Conservation (phyloP, 2,888 invertebrate genomes). For the Orthosia incerta region DNA sequence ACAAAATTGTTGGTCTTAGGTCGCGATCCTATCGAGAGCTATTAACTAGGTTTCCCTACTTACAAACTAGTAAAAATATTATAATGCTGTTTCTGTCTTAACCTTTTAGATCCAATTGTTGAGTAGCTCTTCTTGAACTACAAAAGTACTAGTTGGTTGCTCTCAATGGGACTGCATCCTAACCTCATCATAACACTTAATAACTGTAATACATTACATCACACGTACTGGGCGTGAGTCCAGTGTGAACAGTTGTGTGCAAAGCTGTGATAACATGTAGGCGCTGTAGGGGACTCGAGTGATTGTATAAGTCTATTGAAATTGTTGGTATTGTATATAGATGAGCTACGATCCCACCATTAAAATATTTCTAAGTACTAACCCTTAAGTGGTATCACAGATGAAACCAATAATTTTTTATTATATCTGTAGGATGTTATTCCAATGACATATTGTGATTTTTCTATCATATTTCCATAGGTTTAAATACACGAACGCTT, state of each 20-base stretch:
- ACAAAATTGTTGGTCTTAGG: conserved; percentile 38
- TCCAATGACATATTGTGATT: conserved; percentile 89
- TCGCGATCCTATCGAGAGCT: too few species aligned
- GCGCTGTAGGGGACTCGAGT: conserved; percentile 87
- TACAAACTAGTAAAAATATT: too few species aligned
- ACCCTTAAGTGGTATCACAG: conserved; percentile 86
- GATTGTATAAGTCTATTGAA: conserved; percentile 89
- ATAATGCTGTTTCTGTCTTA: too few species aligned
- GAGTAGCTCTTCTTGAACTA: too few species aligned
- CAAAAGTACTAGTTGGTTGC: too few species aligned
- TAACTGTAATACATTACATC: conserved; percentile 34
- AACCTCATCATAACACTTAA: neutral
- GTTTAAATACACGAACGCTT: conserved; percentile 80
- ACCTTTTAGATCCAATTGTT: too few species aligned
- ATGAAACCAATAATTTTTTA: conserved; percentile 83
- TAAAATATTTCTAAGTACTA: conserved; percentile 90
- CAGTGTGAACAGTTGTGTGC: conserved; percentile 61
- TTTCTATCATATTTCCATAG: conserved; percentile 87
- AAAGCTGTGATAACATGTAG: conserved; percentile 73
- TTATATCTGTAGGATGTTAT: conserved; percentile 85
- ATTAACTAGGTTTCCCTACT: too few species aligned
- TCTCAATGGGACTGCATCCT: too few species aligned
- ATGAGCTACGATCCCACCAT: conserved; percentile 91
- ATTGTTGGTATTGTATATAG: conserved; percentile 90
- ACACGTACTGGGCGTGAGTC: conserved; percentile 3